A percentile compares a stretch with the other conserved stretches of the same genome.
These are phyloP conservation scores for Cirrhinus molitorella DNA, from an alignment of 2,797 vertebrate genomes.

Conservation along the genomic window DNA sequence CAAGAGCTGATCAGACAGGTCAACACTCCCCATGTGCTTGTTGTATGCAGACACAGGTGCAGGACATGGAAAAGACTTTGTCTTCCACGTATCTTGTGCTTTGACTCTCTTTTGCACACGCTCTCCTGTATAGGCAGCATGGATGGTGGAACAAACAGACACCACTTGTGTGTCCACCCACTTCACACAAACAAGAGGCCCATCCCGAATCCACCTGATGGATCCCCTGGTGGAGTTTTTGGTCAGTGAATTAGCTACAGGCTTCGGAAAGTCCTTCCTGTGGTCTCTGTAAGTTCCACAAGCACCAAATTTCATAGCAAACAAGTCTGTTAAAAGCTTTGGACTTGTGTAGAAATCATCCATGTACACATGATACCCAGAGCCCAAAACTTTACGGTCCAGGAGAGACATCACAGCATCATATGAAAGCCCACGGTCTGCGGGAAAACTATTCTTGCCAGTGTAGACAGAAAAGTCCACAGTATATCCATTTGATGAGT, in stretches of 20 bases:
- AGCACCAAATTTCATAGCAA: constrained; percentile 22
- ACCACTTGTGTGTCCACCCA: constrained; percentile 43
- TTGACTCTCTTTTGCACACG: not conserved
- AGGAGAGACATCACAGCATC: constrained; percentile 47
- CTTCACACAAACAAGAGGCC: constrained; percentile 35
- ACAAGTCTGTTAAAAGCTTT: constrained; percentile 55
- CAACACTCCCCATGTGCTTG: constrained; percentile 35
- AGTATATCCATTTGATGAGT: constrained; percentile 43
- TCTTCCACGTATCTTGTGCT: not conserved
- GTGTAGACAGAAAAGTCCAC: constrained; percentile 43
- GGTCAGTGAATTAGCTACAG: not conserved
- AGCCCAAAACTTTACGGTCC: constrained; percentile 8
- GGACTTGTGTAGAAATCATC: constrained; percentile 47
- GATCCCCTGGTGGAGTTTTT: constrained; percentile 5
- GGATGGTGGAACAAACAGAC: constrained; percentile 49
- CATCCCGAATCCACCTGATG: constrained; percentile 51
- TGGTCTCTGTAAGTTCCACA: constrained; percentile 54
- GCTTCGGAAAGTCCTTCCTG: constrained; percentile 4
- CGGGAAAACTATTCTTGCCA: not conserved
- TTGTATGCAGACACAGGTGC: constrained; percentile 46
- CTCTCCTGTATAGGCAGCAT: not conserved
- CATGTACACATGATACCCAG: constrained; percentile 37
- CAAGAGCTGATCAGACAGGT: constrained; percentile 45
- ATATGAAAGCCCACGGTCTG: constrained; percentile 29
- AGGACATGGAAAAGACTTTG: constrained; percentile 41